phyloP scores from a whole-genome alignment of 2,797 vertebrate species.

The Limosa lapponica region DNA sequence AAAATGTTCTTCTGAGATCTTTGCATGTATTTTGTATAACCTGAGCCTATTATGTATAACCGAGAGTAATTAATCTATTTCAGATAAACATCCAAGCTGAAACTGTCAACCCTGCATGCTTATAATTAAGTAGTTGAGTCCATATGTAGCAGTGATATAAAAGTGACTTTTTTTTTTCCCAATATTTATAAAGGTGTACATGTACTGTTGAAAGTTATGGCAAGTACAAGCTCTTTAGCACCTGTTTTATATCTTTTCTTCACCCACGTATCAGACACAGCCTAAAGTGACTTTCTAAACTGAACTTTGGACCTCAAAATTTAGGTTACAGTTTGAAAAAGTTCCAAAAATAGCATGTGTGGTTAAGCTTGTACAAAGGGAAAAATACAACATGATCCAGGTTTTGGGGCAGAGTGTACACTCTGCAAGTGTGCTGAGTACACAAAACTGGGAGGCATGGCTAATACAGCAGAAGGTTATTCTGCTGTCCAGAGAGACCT shows the following conservation, averaged over 20 bases:
- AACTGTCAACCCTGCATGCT: background rate
- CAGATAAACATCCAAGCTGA: background rate
- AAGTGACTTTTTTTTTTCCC: background rate
- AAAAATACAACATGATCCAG: background rate
- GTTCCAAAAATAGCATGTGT: background rate
- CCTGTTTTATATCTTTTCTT: background rate
- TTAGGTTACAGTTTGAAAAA: background rate
- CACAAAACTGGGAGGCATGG: background rate
- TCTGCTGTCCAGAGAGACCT: background rate
- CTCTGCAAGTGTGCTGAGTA: background rate
- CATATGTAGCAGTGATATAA: background rate
- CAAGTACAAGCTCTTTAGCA: background rate
- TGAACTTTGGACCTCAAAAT: background rate
- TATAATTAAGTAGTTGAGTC: background rate
- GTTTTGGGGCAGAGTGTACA: background rate
- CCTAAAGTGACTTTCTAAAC: background rate
- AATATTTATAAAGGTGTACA: background rate
- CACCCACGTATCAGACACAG: background rate
- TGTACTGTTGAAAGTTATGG: background rate
- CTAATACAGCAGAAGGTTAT: background rate
- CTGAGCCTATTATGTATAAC: background rate
- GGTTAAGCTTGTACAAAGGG: background rate
- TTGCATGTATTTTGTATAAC: background rate
- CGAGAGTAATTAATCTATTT: background rate
- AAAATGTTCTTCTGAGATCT: background rate